Evolutionary conservation across 1,140 invertebrate species (phyloP).

Genomic region (Coenobita brevimanus): DNA sequence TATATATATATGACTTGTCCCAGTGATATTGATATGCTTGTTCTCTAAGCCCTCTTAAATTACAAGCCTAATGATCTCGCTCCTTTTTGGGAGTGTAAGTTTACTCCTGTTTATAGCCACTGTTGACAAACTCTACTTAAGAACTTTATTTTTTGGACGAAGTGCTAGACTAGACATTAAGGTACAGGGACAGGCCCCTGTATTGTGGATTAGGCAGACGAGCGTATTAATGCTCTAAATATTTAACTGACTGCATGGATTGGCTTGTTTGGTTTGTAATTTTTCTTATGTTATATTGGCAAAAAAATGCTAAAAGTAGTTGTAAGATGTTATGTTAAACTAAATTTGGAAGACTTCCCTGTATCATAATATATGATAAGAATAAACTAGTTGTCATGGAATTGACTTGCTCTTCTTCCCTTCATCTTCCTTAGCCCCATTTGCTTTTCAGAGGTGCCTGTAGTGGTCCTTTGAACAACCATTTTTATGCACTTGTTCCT

Average conservation of each 20-base stretch:
- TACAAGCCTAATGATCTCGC: slow-evolving; percentile 48
- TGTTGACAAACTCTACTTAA: slow-evolving; percentile 65
- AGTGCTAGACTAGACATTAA: slow-evolving; percentile 62
- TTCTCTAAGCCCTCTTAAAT: slow-evolving; percentile 4
- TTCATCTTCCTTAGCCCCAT: slow-evolving; percentile 59
- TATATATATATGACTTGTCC: slow-evolving; percentile 36
- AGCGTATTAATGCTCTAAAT: slow-evolving; percentile 46
- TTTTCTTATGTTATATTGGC: slow-evolving; percentile 60
- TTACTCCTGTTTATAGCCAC: slow-evolving; percentile 65
- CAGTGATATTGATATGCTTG: not conserved
- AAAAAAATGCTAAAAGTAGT: slow-evolving; percentile 57
- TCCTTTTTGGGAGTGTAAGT: slow-evolving; percentile 60
- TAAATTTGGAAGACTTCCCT: slow-evolving; percentile 66
- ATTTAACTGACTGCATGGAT: slow-evolving; percentile 61
- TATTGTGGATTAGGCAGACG: slow-evolving; percentile 37
- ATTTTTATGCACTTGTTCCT: slow-evolving; percentile 49
- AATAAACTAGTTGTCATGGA: slow-evolving; percentile 69
- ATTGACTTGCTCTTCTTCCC: slow-evolving; percentile 68
- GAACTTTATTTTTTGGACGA: slow-evolving; percentile 65
- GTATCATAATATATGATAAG: slow-evolving; percentile 66
- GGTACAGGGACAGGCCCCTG: slow-evolving; percentile 60
- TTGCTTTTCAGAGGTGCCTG: slow-evolving; percentile 64
- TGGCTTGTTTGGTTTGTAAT: slow-evolving; percentile 62
- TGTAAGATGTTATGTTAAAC: slow-evolving; percentile 54
- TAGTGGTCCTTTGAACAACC: slow-evolving; percentile 64